Conservation (phyloP, 2,888 invertebrate genomes). For the Cyrtodaria siliqua region DNA sequence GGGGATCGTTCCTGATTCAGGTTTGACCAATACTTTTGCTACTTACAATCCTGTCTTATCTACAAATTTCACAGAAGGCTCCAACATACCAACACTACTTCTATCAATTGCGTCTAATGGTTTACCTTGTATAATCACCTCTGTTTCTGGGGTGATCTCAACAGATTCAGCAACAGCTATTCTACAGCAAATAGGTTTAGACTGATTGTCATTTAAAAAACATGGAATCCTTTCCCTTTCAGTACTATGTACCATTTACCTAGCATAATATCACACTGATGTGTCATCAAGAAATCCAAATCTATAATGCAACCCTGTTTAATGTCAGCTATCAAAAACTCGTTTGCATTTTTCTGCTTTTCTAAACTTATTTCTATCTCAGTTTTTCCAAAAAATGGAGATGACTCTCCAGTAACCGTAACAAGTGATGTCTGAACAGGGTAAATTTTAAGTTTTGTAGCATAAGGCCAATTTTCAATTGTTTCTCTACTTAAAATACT, state of each 20-base stretch:
- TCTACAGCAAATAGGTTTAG: constrained; percentile 10
- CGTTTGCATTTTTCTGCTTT: constrained; percentile 11
- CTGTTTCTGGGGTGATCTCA: constrained; percentile 16
- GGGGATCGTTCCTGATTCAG: constrained; percentile 3
- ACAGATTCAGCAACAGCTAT: constrained; percentile 28
- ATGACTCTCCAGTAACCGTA: constrained; percentile 43
- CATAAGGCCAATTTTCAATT: background rate
- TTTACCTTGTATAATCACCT: constrained; percentile 21
- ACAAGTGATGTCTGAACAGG: constrained; percentile 16
- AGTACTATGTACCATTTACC: constrained; percentile 16
- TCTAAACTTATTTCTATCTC: constrained; percentile 13
- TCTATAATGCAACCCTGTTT: constrained; percentile 26
- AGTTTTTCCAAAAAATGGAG: constrained; percentile 40
- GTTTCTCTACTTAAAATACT: constrained; percentile 11
- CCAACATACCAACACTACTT: constrained; percentile 12
- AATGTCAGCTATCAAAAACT: constrained; percentile 19
- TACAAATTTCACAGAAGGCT: constrained; percentile 14
- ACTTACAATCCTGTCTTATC: constrained; percentile 27
- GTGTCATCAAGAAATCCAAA: constrained; percentile 29
- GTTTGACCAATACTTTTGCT: constrained; percentile 14
- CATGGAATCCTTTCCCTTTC: constrained; percentile 23
- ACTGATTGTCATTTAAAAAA: constrained; percentile 9
- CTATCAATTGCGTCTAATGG: constrained; percentile 11
- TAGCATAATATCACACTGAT: constrained; percentile 25
- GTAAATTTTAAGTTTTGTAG: constrained; percentile 1